Conservation (phyloP, 2,888 invertebrate genomes). For the Trilocha varians region DNA sequence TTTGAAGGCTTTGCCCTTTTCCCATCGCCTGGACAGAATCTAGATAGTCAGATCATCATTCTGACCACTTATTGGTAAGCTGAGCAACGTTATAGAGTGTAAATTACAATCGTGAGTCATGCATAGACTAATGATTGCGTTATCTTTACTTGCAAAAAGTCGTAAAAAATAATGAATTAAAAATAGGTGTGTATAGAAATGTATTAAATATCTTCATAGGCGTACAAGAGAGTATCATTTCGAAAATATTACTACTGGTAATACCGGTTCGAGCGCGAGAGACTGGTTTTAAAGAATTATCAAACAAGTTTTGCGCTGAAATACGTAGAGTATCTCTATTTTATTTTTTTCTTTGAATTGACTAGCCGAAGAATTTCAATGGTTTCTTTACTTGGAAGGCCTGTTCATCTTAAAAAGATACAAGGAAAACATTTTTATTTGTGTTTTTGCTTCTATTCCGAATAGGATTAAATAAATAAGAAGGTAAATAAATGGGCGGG, state of each 20-base stretch:
- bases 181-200: background rate
- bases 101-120: too few relatives aligned
- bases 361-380: background rate
- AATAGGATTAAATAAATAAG: too few relatives aligned
- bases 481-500: too few relatives aligned
- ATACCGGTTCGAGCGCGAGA: background rate
- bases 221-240: background rate
- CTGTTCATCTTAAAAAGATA: background rate
- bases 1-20: conserved; percentile 44
- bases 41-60: conserved; percentile 12
- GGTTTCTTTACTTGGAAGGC: background rate
- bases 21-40: conserved; percentile 22
- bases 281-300: background rate
- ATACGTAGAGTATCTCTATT: background rate
- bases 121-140: too few relatives aligned
- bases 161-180: background rate
- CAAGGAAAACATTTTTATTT: too few relatives aligned
- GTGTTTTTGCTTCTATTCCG: too few relatives aligned
- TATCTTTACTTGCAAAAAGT: background rate
- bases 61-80: background rate
- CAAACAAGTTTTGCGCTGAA: background rate
- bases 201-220: background rate
- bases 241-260: background rate
- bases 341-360: background rate
- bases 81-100: too few relatives aligned